These are phyloP conservation scores for Phymastichus coffea DNA, from an alignment of 1,140 invertebrate species.

Conservation along the genomic window DNA sequence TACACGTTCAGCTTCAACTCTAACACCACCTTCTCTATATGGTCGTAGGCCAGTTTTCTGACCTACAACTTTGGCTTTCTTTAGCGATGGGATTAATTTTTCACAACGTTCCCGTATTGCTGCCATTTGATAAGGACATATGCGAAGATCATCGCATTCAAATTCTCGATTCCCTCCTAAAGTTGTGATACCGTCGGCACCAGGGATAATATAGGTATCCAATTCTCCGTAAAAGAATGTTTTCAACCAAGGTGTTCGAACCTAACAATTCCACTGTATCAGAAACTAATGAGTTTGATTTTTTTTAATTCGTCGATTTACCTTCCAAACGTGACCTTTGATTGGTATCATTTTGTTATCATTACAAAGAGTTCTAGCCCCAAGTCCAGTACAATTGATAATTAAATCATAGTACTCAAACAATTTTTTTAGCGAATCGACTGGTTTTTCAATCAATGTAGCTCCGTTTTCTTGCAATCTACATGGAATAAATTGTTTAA, in stretches of 20 bases:
- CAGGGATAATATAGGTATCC: constrained; percentile 85
- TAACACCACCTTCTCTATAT: constrained; percentile 67
- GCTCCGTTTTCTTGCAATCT: constrained; percentile 64
- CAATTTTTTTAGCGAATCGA: constrained; percentile 65
- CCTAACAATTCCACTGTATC: constrained; percentile 53
- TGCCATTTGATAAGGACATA: constrained; percentile 70
- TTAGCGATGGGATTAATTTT: constrained; percentile 70
- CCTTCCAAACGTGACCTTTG: constrained; percentile 86
- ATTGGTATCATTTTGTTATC: constrained; percentile 80
- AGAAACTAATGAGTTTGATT: neutral
- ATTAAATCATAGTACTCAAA: constrained; percentile 71
- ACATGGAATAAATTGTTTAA: constrained; percentile 22
- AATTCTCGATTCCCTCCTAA: constrained; percentile 82
- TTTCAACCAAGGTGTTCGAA: constrained; percentile 87
- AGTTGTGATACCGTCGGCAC: constrained; percentile 68
- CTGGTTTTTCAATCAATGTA: constrained; percentile 57
- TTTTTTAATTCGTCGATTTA: constrained; percentile 38
- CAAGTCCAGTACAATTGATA: constrained; percentile 87
- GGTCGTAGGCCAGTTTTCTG: constrained; percentile 79
- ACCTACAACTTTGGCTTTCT: constrained; percentile 62
- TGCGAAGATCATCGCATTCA: constrained; percentile 71
- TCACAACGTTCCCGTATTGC: constrained; percentile 75
- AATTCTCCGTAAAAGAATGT: constrained; percentile 81
- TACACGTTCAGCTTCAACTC: constrained; percentile 70
- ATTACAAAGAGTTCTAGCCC: constrained; percentile 72